A percentile compares a stretch with the other conserved stretches of the same genome.
phyloP scores from a whole-genome alignment of 2,113 vertebrate genomes.

The Myotis lucifugus region DNA sequence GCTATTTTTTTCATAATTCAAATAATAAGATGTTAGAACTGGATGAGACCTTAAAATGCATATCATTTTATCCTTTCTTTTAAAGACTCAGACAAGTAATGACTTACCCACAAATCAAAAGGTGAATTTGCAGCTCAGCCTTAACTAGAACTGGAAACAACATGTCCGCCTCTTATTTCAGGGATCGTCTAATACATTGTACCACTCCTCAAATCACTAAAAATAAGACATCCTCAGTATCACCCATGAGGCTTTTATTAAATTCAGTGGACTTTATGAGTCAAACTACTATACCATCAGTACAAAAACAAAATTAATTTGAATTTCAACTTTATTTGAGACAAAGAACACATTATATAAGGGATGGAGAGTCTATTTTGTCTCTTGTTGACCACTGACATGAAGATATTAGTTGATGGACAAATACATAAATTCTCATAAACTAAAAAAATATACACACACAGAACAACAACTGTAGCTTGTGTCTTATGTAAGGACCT shows the following conservation, averaged over 20 bases:
- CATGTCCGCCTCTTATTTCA: not conserved
- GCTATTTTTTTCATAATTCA: conserved; percentile 43
- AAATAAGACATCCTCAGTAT: not conserved
- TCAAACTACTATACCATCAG: not conserved
- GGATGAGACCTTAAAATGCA: not conserved
- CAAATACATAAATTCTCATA: not conserved
- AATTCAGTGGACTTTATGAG: conserved; percentile 18
- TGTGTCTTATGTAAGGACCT: not conserved
- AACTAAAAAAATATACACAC: not conserved
- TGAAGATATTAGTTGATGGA: not conserved
- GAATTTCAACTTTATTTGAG: not conserved
- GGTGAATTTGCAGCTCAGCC: conserved; percentile 8
- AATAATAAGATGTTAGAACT: conserved; percentile 30
- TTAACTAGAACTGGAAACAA: conserved; percentile 2
- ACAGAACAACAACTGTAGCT: not conserved
- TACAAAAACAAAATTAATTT: not conserved
- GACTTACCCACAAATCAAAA: conserved; percentile 9
- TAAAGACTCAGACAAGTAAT: not conserved
- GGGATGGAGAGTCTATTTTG: not conserved
- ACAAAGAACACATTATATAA: not conserved
- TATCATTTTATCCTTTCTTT: conserved; percentile 16
- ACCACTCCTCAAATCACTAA: not conserved
- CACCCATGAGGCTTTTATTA: not conserved
- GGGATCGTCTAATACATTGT: not conserved
- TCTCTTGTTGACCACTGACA: not conserved